A percentile compares a stretch with the other conserved stretches of the same genome.
These are phyloP conservation scores for Danio choprae DNA, from an alignment of 2,797 vertebrate species.

Conservation along the genomic window DNA sequence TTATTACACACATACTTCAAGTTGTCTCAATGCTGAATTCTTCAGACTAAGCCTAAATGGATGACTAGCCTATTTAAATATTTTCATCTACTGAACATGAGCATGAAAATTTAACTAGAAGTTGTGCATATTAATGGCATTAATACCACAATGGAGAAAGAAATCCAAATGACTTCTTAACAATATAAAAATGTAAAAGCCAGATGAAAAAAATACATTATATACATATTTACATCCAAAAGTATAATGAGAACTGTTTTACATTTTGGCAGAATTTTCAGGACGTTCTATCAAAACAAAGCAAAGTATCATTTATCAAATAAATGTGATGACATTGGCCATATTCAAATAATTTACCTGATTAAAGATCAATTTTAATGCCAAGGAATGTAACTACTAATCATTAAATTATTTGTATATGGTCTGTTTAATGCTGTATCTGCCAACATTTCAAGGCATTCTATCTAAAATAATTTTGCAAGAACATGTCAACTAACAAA, in stretches of 20 bases:
- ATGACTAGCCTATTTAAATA: conserved; percentile 26
- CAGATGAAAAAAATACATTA: not conserved
- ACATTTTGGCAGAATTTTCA: too few relatives aligned
- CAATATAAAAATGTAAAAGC: not conserved
- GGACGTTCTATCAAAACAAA: not conserved
- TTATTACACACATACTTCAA: not conserved
- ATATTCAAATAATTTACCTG: not conserved
- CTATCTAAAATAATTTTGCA: too few relatives aligned
- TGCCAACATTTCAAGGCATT: too few relatives aligned
- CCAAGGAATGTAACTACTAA: too few relatives aligned
- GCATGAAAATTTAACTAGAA: conserved; percentile 36
- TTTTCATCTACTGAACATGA: conserved; percentile 12
- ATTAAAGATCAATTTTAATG: too few relatives aligned
- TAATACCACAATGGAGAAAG: not conserved
- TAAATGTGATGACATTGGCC: not conserved
- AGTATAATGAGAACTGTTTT: too few relatives aligned
- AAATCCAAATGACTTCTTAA: not conserved
- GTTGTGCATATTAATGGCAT: conserved; percentile 9
- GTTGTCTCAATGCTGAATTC: not conserved
- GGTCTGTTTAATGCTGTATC: too few relatives aligned
- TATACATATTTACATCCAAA: not conserved
- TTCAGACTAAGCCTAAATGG: not conserved
- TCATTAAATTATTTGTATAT: too few relatives aligned
- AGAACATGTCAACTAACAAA: too few relatives aligned
- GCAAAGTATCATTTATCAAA: too few relatives aligned